Evolutionary conservation across 2,888 invertebrate species (phyloP).

Genomic region (Macrophya alboannulata): DNA sequence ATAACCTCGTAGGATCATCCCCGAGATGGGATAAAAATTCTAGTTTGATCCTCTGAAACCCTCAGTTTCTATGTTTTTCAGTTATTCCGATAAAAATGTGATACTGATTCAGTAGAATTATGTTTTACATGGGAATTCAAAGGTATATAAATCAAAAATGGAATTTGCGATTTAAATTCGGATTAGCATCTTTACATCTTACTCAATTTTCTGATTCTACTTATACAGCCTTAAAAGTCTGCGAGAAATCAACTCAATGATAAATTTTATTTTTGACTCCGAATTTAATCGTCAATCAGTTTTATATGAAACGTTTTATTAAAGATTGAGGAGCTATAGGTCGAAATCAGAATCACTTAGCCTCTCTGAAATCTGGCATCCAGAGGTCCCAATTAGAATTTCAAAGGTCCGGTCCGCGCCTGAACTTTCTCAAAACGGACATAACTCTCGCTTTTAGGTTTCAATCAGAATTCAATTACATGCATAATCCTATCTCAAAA

Average conservation of each 20-base stretch:
- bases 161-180: not conserved
- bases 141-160: not conserved
- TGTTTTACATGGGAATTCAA: not conserved
- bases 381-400: no score
- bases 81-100: no score
- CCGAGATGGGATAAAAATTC: not conserved
- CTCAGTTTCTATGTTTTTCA: not conserved
- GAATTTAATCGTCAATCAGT: no score
- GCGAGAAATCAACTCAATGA: not conserved
- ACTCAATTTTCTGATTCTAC: not conserved
- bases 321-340: no score
- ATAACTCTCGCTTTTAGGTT: not conserved
- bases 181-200: no score
- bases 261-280: no score
- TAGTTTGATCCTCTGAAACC: not conserved
- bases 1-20: not conserved
- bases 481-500: not conserved
- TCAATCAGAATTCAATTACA: not conserved
- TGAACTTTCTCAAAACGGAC: not conserved
- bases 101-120: not conserved
- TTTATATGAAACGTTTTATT: no score
- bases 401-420: not conserved
- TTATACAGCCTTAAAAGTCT: not conserved
- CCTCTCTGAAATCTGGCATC: not conserved
- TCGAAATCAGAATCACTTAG: not conserved